Conservation (phyloP, 2,888 invertebrate genomes). For the Polydesmus complanatus region DNA sequence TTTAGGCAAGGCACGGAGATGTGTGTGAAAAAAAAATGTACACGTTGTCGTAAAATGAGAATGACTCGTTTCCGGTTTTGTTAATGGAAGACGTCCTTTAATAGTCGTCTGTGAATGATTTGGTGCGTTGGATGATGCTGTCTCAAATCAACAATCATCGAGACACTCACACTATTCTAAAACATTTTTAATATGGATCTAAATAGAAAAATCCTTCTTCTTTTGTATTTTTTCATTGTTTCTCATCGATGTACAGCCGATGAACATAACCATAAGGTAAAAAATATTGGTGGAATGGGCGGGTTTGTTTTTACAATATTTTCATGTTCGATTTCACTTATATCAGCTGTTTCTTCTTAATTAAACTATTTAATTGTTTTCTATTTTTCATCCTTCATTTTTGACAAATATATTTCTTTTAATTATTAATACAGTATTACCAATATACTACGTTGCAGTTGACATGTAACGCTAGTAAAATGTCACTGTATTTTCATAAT, state of each 20-base stretch:
- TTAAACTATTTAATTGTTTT: too few species aligned
- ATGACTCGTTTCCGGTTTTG: background rate
- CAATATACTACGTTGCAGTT: too few species aligned
- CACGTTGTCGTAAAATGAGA: background rate
- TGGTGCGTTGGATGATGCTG: slow-evolving; percentile 1
- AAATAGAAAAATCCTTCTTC: background rate
- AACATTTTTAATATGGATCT: slow-evolving; percentile 10
- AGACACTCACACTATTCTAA: background rate
- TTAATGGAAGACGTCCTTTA: background rate
- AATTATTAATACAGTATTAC: too few species aligned
- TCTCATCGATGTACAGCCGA: slow-evolving; percentile 4
- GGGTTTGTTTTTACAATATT: background rate
- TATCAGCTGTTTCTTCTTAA: background rate
- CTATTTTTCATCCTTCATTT: too few species aligned
- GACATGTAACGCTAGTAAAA: too few species aligned
- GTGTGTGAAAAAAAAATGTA: too few species aligned
- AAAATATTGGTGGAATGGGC: background rate
- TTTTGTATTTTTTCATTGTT: slow-evolving; percentile 8
- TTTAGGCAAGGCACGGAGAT: too few species aligned
- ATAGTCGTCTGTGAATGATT: background rate
- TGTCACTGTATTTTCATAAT: too few species aligned
- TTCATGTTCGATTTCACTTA: background rate
- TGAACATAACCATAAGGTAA: slow-evolving; percentile 16
- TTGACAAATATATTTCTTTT: too few species aligned
- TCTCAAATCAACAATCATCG: slow-evolving; percentile 9